A percentile compares a stretch with the other conserved stretches of the same genome.
phyloP scores from a whole-genome alignment of 2,113 vertebrate genomes.

The Laterallus jamaicensis region DNA sequence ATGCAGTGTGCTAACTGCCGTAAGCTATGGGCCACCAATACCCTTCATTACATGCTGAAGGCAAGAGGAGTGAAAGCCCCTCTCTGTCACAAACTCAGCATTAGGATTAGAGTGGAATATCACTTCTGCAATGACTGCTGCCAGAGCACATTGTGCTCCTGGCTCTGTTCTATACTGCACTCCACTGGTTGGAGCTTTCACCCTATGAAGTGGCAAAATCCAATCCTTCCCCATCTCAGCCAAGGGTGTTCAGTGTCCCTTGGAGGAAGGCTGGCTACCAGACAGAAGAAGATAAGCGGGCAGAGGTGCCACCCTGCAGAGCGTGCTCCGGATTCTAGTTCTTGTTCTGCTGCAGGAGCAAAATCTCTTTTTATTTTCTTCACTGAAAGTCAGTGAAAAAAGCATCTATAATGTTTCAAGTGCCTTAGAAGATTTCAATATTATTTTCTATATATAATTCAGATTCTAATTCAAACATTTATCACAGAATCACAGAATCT shows the following conservation, averaged over 20 bases:
- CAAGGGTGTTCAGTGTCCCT: rapidly evolving
- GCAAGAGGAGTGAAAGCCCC: background rate
- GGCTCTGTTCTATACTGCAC: background rate
- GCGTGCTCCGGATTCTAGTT: background rate
- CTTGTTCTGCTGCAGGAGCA: background rate
- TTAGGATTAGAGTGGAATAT: background rate
- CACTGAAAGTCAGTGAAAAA: background rate
- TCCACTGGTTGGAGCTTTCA: background rate
- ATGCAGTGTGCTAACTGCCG: background rate
- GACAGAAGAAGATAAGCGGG: background rate
- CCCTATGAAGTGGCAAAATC: background rate
- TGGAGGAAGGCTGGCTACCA: background rate
- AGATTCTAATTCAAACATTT: background rate
- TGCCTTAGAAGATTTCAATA: background rate
- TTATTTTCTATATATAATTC: background rate
- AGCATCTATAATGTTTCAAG: background rate
- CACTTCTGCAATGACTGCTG: background rate
- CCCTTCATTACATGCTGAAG: rapidly evolving
- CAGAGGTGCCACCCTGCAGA: background rate
- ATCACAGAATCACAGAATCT: no score
- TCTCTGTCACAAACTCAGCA: rapidly evolving
- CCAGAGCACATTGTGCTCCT: background rate
- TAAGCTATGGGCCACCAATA: background rate
- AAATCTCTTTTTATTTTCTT: background rate
- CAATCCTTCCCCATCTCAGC: background rate